Percentiles rank a stretch among this genome's conserved stretches.
phyloP scores from a whole-genome alignment of 2,113 vertebrate species.

The Amphiprion ocellaris region DNA sequence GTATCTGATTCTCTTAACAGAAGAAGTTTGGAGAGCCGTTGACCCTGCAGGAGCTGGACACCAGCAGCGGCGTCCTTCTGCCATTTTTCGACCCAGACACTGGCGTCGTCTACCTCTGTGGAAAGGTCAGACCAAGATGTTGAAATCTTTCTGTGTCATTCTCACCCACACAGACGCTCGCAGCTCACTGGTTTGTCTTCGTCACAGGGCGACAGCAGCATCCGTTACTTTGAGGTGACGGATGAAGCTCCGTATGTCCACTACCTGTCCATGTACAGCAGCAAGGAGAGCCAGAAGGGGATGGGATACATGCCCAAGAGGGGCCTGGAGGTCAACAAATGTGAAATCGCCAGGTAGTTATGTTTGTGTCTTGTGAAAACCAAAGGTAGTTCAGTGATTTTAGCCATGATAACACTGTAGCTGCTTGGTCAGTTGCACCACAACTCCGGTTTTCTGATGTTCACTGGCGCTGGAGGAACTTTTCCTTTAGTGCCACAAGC shows the following conservation, averaged over 20 bases:
- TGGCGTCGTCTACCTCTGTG: slow-evolving; percentile 90
- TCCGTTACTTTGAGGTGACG: slow-evolving; percentile 94
- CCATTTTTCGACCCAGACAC: slow-evolving; percentile 94
- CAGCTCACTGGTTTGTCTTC: slow-evolving; percentile 1
- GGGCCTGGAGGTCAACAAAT: slow-evolving; percentile 94
- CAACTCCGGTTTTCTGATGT: too few relatives aligned
- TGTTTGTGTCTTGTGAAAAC: neutral
- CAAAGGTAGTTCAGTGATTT: neutral
- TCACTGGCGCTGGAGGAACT: neutral
- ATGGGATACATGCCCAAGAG: slow-evolving; percentile 95
- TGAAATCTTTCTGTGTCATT: neutral
- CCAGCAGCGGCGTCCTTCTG: slow-evolving; percentile 91
- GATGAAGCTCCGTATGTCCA: slow-evolving; percentile 91
- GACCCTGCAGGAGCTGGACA: slow-evolving; percentile 92
- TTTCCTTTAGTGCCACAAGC: neutral
- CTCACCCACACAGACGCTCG: neutral
- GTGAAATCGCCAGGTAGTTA: slow-evolving; percentile 91
- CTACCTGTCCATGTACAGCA: slow-evolving; percentile 92
- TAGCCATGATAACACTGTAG: neutral
- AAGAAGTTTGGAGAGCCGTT: slow-evolving; percentile 86
- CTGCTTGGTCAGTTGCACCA: too few relatives aligned
- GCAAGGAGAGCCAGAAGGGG: slow-evolving; percentile 93
- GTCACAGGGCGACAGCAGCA: slow-evolving; percentile 92
- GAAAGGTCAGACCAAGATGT: slow-evolving; percentile 84
- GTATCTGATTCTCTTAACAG: slow-evolving; percentile 67